Evolutionary conservation across 2,888 invertebrate species (phyloP).

Genomic region (Pasiphila rectangulata): DNA sequence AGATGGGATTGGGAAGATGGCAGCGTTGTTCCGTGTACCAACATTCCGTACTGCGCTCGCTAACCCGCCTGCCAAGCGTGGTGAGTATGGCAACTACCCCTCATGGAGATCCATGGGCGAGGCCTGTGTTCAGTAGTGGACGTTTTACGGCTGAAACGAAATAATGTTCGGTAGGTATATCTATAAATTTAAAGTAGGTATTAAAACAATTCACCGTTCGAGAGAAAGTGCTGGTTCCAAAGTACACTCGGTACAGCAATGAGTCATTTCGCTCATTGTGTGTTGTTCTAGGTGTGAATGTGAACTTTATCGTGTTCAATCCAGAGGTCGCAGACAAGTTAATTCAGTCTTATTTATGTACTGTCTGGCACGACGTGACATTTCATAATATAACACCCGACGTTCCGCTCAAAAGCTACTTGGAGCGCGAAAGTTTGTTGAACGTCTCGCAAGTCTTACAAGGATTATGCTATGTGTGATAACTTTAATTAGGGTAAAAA

Average conservation of each 20-base stretch:
- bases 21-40: too few relatives aligned
- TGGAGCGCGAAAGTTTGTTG: conserved; percentile 60
- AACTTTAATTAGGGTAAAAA: conserved; percentile 22
- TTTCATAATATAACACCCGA: conserved; percentile 72
- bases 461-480: conserved; percentile 32
- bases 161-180: too few relatives aligned
- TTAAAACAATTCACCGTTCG: neutral
- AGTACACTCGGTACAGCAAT: neutral
- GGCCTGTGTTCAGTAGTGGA: too few relatives aligned
- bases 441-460: conserved; percentile 56
- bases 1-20: too few relatives aligned
- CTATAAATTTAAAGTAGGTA: neutral
- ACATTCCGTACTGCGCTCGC: too few relatives aligned
- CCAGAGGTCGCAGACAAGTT: conserved; percentile 74
- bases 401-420: conserved; percentile 52
- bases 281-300: conserved; percentile 54
- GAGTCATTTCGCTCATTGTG: conserved; percentile 24
- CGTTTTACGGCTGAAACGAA: too few relatives aligned
- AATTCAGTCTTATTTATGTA: conserved; percentile 77
- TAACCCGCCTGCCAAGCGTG: too few relatives aligned
- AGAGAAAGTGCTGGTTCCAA: conserved; percentile 3
- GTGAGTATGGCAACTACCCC: too few relatives aligned
- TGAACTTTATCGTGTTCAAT: conserved; percentile 56
- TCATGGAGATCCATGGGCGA: too few relatives aligned
- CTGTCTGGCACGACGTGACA: conserved; percentile 74